Conservation (phyloP, 2,888 invertebrate species). For the Xanthorhoe spadicearia region DNA sequence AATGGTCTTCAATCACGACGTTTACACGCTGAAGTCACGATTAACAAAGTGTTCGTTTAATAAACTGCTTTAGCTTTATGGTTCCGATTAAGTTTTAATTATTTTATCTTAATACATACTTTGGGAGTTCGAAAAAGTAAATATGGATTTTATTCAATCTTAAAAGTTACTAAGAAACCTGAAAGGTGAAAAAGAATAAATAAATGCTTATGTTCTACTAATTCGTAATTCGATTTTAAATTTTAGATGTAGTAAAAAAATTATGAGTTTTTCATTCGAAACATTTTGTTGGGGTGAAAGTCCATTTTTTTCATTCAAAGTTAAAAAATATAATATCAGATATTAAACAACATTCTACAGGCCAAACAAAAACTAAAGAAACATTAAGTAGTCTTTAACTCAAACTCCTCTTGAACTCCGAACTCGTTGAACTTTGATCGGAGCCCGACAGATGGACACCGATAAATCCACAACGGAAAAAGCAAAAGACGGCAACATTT, state of each 20-base stretch:
- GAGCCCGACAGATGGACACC: slow-evolving; percentile 18
- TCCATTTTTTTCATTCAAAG: no score
- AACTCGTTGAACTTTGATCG: slow-evolving; percentile 18
- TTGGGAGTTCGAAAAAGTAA: no score
- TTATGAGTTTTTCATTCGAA: no score
- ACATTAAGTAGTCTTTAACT: not conserved
- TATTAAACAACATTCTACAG: no score
- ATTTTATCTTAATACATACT: not conserved
- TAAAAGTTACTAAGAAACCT: no score
- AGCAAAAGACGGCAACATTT: slow-evolving; percentile 39
- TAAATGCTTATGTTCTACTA: no score
- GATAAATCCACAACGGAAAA: slow-evolving; percentile 32
- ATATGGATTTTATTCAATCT: no score
- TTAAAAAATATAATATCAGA: not conserved
- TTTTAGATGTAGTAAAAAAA: no score
- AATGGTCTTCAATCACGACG: slow-evolving; percentile 37
- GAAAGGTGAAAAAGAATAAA: no score
- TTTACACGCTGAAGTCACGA: slow-evolving; percentile 24
- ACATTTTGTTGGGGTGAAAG: no score
- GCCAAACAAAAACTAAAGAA: not conserved
- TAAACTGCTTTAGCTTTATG: slow-evolving; percentile 6
- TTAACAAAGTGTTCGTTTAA: slow-evolving; percentile 16
- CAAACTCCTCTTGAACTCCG: slow-evolving; percentile 2
- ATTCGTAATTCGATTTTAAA: no score
- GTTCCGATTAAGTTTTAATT: not conserved